A percentile compares a stretch with the other conserved stretches of the same genome.
Conservation (phyloP, 2,797 vertebrate genomes). For the Gallinago solitaria region DNA sequence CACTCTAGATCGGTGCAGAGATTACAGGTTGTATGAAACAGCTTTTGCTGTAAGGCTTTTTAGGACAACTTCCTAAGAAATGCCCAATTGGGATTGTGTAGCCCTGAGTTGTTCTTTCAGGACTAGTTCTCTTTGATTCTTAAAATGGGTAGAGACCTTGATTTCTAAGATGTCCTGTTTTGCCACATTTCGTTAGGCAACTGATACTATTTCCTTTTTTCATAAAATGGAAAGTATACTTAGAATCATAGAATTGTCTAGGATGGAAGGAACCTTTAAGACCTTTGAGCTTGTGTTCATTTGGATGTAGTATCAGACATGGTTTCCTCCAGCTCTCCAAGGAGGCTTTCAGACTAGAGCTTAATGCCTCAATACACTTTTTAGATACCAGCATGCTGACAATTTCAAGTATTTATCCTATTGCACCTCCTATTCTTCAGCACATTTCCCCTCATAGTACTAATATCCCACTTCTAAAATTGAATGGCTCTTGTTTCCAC, state of each 20-base stretch:
- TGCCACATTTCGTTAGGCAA: neutral
- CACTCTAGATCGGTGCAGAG: neutral
- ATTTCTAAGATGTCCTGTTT: neutral
- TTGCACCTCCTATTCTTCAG: neutral
- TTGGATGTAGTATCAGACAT: neutral
- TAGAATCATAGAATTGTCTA: too few species aligned
- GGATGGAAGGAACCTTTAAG: neutral
- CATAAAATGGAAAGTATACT: neutral
- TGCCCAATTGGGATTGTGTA: neutral
- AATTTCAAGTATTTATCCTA: neutral
- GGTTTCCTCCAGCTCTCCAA: neutral
- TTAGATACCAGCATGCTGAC: neutral
- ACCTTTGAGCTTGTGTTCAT: neutral
- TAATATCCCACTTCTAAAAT: neutral
- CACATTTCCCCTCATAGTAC: neutral
- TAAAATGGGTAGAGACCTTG: neutral
- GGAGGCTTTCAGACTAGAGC: neutral
- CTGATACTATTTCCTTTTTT: neutral
- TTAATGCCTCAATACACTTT: neutral
- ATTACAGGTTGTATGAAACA: neutral
- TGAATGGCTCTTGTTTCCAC: neutral
- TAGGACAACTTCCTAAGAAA: neutral
- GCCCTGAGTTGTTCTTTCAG: neutral
- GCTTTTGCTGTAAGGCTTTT: neutral
- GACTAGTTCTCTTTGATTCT: neutral